A percentile compares a stretch with the other conserved stretches of the same genome.
phyloP scores from a whole-genome alignment of 2,888 invertebrate genomes.

The Rhamnusium bicolor region DNA sequence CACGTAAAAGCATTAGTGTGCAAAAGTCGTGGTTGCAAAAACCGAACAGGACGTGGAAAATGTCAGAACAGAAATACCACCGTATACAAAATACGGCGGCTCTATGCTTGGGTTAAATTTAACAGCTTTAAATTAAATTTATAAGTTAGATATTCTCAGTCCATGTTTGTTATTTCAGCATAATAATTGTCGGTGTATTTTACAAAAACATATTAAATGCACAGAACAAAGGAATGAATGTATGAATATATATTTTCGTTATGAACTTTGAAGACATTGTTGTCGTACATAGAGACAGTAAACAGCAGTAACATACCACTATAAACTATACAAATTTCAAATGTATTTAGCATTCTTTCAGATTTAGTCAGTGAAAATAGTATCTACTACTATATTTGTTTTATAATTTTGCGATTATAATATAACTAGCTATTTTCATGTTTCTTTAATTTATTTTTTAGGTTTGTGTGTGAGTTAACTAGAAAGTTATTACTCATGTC shows the following conservation, averaged over 20 bases:
- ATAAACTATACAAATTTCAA: not conserved
- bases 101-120: constrained; percentile 35
- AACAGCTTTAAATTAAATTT: constrained; percentile 50
- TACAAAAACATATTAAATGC: constrained; percentile 20
- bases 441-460: too few species aligned
- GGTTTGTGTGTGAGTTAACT: too few species aligned
- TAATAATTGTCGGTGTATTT: constrained; percentile 44
- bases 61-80: constrained; percentile 45
- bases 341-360: not conserved
- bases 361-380: too few species aligned
- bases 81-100: constrained; percentile 37
- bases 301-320: not conserved
- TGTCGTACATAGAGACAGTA: not conserved
- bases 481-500: too few species aligned
- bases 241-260: constrained; percentile 22
- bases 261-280: constrained; percentile 9
- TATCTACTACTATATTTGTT: too few species aligned
- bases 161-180: constrained; percentile 49
- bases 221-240: constrained; percentile 13
- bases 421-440: too few species aligned
- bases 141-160: constrained; percentile 47
- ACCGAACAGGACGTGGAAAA: constrained; percentile 45
- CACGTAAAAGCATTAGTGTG: constrained; percentile 48
- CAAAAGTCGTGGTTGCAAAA: constrained; percentile 48
- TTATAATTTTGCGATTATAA: too few species aligned